phyloP scores from a whole-genome alignment of 2,888 invertebrate genomes.

The Lacanobia oleracea region DNA sequence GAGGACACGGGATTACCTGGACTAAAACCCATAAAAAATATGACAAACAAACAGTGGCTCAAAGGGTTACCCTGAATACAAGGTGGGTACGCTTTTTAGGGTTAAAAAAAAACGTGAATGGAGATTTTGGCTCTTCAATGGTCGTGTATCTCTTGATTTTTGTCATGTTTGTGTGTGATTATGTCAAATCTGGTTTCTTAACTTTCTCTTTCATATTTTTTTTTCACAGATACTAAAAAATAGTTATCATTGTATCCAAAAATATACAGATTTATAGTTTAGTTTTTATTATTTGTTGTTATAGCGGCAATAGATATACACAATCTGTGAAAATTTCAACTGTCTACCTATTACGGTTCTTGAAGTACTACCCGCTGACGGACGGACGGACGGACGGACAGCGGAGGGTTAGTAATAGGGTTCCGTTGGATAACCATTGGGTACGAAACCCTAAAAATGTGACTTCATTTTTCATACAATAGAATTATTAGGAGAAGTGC shows the following conservation, averaged over 20 bases:
- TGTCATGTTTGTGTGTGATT: not conserved
- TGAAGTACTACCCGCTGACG: no score
- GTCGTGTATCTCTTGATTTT: conserved; percentile 28
- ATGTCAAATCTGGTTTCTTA: not conserved
- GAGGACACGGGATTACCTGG: conserved; percentile 89
- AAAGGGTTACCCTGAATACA: conserved; percentile 80
- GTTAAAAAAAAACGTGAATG: conserved; percentile 68
- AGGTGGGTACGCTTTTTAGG: conserved; percentile 73
- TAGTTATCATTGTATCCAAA: no score
- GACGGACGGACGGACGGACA: no score
- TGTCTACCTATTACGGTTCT: no score
- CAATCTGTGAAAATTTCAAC: no score
- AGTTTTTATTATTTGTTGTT: no score
- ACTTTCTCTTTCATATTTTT: not conserved
- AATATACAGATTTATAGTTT: no score
- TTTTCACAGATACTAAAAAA: no score
- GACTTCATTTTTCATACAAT: conserved; percentile 18
- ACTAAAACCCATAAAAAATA: conserved; percentile 86
- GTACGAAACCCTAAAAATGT: no score
- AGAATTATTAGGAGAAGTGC: conserved; percentile 11
- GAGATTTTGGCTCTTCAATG: conserved; percentile 23
- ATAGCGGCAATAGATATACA: no score
- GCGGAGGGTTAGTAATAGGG: no score
- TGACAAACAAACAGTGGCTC: conserved; percentile 83
- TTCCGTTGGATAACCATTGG: no score